A percentile compares a stretch with the other conserved stretches of the same genome.
These are phyloP conservation scores for Pollicipes pollicipes DNA, from an alignment of 1,140 invertebrate species.

Conservation along the genomic window DNA sequence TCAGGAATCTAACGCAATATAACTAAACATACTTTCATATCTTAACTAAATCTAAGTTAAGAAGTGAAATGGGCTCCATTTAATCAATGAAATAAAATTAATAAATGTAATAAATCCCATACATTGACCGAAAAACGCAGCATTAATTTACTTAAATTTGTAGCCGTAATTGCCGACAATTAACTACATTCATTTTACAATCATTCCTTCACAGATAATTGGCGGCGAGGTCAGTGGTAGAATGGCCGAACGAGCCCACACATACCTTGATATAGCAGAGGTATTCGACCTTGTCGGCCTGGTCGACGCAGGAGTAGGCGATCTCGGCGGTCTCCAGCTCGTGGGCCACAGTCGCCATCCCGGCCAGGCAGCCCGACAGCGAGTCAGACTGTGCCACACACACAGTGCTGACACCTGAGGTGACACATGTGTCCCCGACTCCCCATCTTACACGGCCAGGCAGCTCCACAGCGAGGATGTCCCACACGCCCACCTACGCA, in stretches of 20 bases:
- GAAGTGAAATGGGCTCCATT: no score
- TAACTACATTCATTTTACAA: no score
- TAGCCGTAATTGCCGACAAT: no score
- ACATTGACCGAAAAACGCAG: no score
- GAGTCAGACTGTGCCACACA: constrained; percentile 41
- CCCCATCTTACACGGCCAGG: neutral
- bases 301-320: constrained; percentile 75
- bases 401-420: neutral
- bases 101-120: no score
- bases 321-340: constrained; percentile 72
- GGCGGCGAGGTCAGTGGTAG: constrained; percentile 7
- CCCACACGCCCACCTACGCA: neutral
- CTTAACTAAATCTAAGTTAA: no score
- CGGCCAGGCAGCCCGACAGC: constrained; percentile 77
- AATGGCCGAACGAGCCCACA: neutral
- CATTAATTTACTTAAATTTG: no score
- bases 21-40: no score
- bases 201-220: no score
- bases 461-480: neutral
- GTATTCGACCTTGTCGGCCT: constrained; percentile 80
- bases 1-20: no score
- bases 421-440: neutral
- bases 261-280: constrained; percentile 64
- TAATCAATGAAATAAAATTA: no score
- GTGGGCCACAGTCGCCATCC: constrained; percentile 57